Percentiles rank a stretch among this genome's conserved stretches.
phyloP scores from a whole-genome alignment of 2,888 invertebrate genomes.

The Brachylomia viminalis region DNA sequence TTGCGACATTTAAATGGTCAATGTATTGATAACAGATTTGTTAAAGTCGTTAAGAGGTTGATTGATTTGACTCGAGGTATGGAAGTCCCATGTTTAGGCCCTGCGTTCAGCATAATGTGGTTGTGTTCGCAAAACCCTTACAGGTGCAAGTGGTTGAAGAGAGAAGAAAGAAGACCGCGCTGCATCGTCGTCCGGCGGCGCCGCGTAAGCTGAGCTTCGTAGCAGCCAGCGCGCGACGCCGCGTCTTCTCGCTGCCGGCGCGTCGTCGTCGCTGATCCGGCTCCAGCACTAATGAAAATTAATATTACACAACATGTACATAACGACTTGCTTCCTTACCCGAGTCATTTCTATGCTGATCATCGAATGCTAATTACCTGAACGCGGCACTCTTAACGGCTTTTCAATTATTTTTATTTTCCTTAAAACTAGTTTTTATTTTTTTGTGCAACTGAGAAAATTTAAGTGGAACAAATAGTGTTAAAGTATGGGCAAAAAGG shows the following conservation, averaged over 20 bases:
- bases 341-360: conserved; percentile 83
- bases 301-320: conserved; percentile 75
- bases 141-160: conserved; percentile 87
- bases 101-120: conserved; percentile 90
- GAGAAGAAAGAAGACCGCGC: conserved; percentile 74
- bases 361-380: conserved; percentile 31
- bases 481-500: conserved; percentile 47
- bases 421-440: conserved; percentile 57
- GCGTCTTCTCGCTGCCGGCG: conserved; percentile 62
- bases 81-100: conserved; percentile 86
- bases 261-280: conserved; percentile 62
- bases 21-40: conserved; percentile 67
- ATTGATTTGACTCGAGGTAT: conserved; percentile 86
- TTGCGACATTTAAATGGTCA: conserved; percentile 68
- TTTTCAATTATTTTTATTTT: conserved; percentile 74
- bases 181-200: conserved; percentile 65
- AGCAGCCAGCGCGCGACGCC: conserved; percentile 67
- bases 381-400: conserved; percentile 81
- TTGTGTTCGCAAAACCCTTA: conserved; percentile 90
- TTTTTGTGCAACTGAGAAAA: conserved; percentile 55
- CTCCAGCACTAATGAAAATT: conserved; percentile 73
- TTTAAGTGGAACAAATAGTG: conserved; percentile 50
- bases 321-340: conserved; percentile 83
- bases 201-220: conserved; percentile 62
- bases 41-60: conserved; percentile 83